These are phyloP conservation scores for Metopolophium dirhodum DNA, from an alignment of 1,140 invertebrate genomes.

Conservation along the genomic window DNA sequence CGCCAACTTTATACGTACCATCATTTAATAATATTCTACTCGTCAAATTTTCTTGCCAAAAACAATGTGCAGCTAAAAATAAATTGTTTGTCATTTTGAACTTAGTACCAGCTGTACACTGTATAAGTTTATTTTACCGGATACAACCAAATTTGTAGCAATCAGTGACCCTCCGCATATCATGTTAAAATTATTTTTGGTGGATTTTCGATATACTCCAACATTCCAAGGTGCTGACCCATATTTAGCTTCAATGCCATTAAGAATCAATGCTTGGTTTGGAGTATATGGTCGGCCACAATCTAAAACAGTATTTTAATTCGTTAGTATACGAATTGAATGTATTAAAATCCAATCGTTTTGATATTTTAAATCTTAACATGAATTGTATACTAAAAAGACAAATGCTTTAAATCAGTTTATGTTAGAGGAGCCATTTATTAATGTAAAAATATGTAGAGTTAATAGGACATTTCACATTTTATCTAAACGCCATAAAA, in stretches of 20 bases:
- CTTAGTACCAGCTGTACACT: neutral
- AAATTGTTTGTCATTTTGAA: neutral
- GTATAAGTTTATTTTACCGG: neutral
- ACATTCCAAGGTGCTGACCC: slow-evolving; percentile 31
- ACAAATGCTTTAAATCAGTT: neutral
- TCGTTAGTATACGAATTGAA: neutral
- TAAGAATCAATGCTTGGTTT: neutral
- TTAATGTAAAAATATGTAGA: neutral
- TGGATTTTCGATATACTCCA: neutral
- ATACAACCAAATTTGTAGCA: slow-evolving; percentile 3
- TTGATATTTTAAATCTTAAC: too few relatives aligned
- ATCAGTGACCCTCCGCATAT: slow-evolving; percentile 31
- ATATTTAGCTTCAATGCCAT: neutral
- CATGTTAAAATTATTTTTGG: neutral
- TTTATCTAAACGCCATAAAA: neutral
- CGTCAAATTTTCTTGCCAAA: neutral
- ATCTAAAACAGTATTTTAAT: neutral
- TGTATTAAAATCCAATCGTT: neutral
- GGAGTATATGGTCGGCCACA: neutral
- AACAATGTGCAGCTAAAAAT: slow-evolving; percentile 42
- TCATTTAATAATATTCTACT: neutral
- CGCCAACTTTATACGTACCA: neutral
- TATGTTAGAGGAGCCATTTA: neutral
- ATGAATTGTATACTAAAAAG: neutral
- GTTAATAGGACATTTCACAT: neutral